A percentile compares a stretch with the other conserved stretches of the same genome.
These are phyloP conservation scores for Eurystomus glaucurus DNA, from an alignment of 2,797 vertebrate species.

Conservation along the genomic window DNA sequence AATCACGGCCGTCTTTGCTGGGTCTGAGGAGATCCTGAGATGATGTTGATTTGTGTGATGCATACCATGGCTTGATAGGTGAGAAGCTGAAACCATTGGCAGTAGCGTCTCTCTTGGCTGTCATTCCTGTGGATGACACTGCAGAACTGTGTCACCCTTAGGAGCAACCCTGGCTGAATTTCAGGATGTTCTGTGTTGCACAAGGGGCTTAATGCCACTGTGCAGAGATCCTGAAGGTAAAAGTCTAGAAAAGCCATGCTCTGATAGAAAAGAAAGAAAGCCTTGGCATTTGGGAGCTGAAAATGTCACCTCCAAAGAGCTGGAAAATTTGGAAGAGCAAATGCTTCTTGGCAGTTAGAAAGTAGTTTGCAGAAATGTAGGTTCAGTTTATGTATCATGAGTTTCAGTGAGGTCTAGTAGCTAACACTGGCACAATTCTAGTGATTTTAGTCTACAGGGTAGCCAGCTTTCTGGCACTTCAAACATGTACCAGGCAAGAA, in stretches of 20 bases:
- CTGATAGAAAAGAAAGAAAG: not conserved
- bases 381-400: not conserved
- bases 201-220: not conserved
- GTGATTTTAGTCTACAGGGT: not conserved
- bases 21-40: not conserved
- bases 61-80: rapidly evolving
- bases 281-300: not conserved
- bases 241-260: not conserved
- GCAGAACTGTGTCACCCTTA: not conserved
- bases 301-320: not conserved
- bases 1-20: rapidly evolving
- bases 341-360: not conserved
- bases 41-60: rapidly evolving
- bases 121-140: not conserved
- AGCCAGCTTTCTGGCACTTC: not conserved
- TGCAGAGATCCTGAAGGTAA: not conserved
- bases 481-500: not conserved
- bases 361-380: not conserved
- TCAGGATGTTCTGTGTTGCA: not conserved
- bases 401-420: not conserved
- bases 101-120: not conserved
- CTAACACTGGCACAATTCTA: not conserved
- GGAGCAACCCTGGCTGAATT: not conserved
- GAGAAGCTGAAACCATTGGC: not conserved
- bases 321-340: not conserved